Conservation (phyloP, 2,888 invertebrate species). For the Cyrtodaria siliqua region DNA sequence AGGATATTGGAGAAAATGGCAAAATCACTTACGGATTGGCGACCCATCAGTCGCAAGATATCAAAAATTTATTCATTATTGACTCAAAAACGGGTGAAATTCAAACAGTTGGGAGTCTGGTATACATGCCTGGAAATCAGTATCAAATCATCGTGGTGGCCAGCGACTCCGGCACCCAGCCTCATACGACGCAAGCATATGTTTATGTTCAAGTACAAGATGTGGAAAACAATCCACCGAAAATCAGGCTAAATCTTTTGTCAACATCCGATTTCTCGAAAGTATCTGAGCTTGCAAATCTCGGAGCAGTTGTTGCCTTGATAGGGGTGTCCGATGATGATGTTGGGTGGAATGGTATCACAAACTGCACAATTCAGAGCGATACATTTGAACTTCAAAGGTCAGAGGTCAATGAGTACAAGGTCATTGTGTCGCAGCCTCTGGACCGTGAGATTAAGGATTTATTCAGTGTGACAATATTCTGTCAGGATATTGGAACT, state of each 20-base stretch:
- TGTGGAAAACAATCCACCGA: conserved; percentile 97
- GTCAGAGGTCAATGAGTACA: conserved; percentile 73
- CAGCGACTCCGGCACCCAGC: conserved; percentile 72
- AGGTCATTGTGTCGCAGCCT: conserved; percentile 72
- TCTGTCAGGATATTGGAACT: conserved; percentile 80
- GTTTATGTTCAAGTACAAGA: conserved; percentile 88
- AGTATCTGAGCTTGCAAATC: conserved; percentile 77
- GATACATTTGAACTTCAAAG: conserved; percentile 72
- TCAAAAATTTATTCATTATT: conserved; percentile 70
- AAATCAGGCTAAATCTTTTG: conserved; percentile 84
- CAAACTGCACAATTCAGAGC: conserved; percentile 64
- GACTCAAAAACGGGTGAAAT: conserved; percentile 74
- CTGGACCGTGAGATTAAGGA: conserved; percentile 77
- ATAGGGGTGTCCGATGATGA: conserved; percentile 82
- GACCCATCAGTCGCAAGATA: conserved; percentile 59
- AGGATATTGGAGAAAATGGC: conserved; percentile 93
- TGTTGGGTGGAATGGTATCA: conserved; percentile 75
- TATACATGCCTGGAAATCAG: conserved; percentile 69
- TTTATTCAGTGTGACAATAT: conserved; percentile 74
- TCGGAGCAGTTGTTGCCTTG: conserved; percentile 80
- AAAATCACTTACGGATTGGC: conserved; percentile 86
- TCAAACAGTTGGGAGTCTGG: conserved; percentile 70
- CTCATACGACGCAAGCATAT: conserved; percentile 72
- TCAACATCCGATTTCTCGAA: conserved; percentile 65
- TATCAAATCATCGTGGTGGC: conserved; percentile 77